Conservation (phyloP, 2,888 invertebrate genomes). For the Luperina nickerlii region DNA sequence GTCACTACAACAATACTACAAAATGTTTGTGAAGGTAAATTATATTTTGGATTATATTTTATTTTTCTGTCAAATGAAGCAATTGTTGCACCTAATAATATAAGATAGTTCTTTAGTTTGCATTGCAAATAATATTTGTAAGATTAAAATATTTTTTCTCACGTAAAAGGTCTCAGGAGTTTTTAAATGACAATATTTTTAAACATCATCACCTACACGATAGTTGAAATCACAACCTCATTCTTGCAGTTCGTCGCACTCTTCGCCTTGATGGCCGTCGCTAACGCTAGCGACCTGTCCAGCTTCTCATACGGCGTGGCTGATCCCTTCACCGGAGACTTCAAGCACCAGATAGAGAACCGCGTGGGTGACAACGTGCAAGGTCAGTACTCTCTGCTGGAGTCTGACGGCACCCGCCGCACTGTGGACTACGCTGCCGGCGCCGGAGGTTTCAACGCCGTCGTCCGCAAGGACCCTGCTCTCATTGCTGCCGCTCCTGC, state of each 20-base stretch:
- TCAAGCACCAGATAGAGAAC: slow-evolving; percentile 84
- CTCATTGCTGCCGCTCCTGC: slow-evolving; percentile 67
- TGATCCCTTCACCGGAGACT: slow-evolving; percentile 88
- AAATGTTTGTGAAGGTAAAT: slow-evolving; percentile 85
- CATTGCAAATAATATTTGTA: too few relatives aligned
- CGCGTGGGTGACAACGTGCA: slow-evolving; percentile 72
- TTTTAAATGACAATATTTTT: not conserved
- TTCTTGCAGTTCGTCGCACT: slow-evolving; percentile 77
- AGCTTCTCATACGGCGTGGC: slow-evolving; percentile 88
- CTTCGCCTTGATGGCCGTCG: slow-evolving; percentile 75
- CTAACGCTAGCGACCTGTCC: slow-evolving; percentile 75
- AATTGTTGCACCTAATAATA: not conserved
- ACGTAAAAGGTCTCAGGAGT: not conserved
- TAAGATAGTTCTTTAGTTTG: not conserved
- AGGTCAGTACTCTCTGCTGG: slow-evolving; percentile 81
- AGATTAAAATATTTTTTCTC: not conserved
- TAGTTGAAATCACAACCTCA: not conserved
- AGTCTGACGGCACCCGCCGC: slow-evolving; percentile 88
- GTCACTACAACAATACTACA: slow-evolving; percentile 74
- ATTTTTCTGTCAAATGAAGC: not conserved
- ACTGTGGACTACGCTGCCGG: slow-evolving; percentile 90
- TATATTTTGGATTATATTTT: not conserved
- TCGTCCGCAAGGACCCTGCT: slow-evolving; percentile 86
- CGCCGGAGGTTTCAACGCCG: slow-evolving; percentile 88
- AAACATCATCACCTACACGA: not conserved